Base-by-base conservation (phyloP, 1,140 invertebrate genomes). In the Drosophila littoralis region DNA sequence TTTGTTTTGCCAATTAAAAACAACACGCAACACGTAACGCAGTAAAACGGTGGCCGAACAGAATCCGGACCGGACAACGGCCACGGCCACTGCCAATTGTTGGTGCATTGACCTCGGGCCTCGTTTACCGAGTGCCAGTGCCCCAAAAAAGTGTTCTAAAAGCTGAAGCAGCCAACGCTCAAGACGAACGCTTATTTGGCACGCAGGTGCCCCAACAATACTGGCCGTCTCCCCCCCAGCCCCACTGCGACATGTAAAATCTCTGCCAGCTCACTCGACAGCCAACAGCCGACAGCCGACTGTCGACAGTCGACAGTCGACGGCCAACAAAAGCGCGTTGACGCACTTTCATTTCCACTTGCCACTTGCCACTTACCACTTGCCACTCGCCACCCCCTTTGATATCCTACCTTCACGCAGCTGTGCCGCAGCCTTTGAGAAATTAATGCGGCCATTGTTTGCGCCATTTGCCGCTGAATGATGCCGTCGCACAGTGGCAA, bases 1-100 rank as follows among this genome's bases (percentile, higher is more conserved):
- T 89, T 88, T 79, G 68, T 74, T 77, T 79, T 77, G 48, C 83
- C 79, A 86, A 86, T 86, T 88, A 82, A 83, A 88, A 77, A 72
- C 58, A 77, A 68, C 64, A 83, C 59, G 71, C 75, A 73, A 58
- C 58, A 61, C 69, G 77, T 60, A 67, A 67, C 40, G 48, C 55
- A 13, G 36, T 42, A 3, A 12, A 58, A 13, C 13, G 8, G 32
- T 38, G 52, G 42, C 7, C 36, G 32, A 51, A 15, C 9, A 32
- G 50, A 12, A 12, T 12, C 7, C n/a, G 35, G n/a, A 46, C 12
- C 28, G 36, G 42, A 68, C 38, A 48, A 38, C 33, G 68, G 50
- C 43, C 33, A 59, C 50, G 45, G 42, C 50, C 64, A 61, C 36
- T 32, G 67, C 54, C 79, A 73, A 76, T 79, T 69, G 72, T 1